These are phyloP conservation scores for Umimayanthus chanpuru DNA, from an alignment of 92 coral and sea anemone species.

Conservation along the genomic window DNA sequence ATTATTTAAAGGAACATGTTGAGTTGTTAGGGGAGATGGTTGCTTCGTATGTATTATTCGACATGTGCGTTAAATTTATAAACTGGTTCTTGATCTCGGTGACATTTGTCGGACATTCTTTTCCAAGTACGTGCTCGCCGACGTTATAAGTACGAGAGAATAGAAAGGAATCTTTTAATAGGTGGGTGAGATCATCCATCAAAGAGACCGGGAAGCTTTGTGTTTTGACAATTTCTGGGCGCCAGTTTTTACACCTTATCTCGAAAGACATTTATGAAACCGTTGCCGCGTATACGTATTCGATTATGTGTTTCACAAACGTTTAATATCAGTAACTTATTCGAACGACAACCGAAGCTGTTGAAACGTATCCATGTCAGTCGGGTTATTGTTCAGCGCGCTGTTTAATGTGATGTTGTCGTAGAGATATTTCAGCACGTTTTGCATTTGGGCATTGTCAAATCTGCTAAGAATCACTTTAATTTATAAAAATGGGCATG, in stretches of 20 bases:
- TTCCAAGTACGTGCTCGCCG: slow-evolving; percentile 27
- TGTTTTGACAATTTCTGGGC: slow-evolving; percentile 37
- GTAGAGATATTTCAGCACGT: slow-evolving; percentile 15
- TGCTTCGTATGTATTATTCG: not conserved
- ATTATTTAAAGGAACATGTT: not conserved
- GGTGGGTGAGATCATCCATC: slow-evolving; percentile 35
- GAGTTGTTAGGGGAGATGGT: slow-evolving; percentile 14
- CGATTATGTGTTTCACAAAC: slow-evolving; percentile 5
- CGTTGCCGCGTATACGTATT: not conserved
- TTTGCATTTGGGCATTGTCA: slow-evolving; percentile 14
- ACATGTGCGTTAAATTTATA: slow-evolving; percentile 21
- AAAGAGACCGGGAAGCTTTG: slow-evolving; percentile 43
- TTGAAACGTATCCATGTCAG: slow-evolving; percentile 46
- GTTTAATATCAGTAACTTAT: not conserved
- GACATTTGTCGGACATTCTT: slow-evolving; percentile 14
- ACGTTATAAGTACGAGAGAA: not conserved
- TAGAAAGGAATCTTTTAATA: slow-evolving; percentile 41
- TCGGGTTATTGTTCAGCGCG: slow-evolving; percentile 3
- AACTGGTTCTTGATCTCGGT: not conserved
- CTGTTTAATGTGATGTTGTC: slow-evolving; percentile 26
- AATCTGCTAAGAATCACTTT: slow-evolving; percentile 3
- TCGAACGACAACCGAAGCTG: slow-evolving; percentile 5
- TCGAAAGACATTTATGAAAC: slow-evolving; percentile 36
- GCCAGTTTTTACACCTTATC: slow-evolving; percentile 42
- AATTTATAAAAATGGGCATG: not conserved